Conservation (phyloP, 2,888 invertebrate species). For the Rhamphomyia laevipes region DNA sequence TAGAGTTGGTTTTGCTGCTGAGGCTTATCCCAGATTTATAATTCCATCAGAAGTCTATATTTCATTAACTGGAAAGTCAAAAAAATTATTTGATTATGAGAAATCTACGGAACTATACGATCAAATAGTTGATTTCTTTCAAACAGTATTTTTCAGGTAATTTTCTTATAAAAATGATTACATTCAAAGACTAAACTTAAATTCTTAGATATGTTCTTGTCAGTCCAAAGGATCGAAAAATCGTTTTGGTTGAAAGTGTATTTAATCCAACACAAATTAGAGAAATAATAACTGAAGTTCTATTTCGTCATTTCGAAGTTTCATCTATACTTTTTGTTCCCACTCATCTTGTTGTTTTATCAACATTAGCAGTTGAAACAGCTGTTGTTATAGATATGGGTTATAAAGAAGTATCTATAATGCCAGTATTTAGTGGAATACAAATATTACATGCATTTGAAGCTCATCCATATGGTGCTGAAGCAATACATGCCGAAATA, state of each 20-base stretch:
- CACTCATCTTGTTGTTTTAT: constrained; percentile 68
- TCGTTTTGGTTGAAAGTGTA: constrained; percentile 85
- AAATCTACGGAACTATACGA: constrained; percentile 64
- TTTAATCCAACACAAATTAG: constrained; percentile 70
- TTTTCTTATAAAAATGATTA: not conserved
- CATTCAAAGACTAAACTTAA: not conserved
- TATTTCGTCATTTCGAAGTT: constrained; percentile 89
- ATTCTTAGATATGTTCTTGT: constrained; percentile 65
- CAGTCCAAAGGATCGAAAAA: constrained; percentile 85
- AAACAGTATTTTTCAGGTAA: constrained; percentile 78
- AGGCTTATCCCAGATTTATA: constrained; percentile 78
- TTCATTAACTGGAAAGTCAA: constrained; percentile 45
- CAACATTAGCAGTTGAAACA: constrained; percentile 70
- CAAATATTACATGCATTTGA: constrained; percentile 78
- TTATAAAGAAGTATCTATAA: constrained; percentile 66
- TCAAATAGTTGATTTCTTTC: constrained; percentile 77
- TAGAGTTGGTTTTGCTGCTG: constrained; percentile 87
- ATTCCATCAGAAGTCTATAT: constrained; percentile 66
- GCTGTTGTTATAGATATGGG: constrained; percentile 83
- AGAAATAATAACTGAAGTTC: constrained; percentile 77
- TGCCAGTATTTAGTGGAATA: constrained; percentile 78
- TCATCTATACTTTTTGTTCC: constrained; percentile 73
- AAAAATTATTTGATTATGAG: constrained; percentile 52
- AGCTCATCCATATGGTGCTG: constrained; percentile 64
- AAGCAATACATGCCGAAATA: constrained; percentile 55